Conservation (phyloP, 2,113 vertebrate genomes). For the Thunnus thynnus region DNA sequence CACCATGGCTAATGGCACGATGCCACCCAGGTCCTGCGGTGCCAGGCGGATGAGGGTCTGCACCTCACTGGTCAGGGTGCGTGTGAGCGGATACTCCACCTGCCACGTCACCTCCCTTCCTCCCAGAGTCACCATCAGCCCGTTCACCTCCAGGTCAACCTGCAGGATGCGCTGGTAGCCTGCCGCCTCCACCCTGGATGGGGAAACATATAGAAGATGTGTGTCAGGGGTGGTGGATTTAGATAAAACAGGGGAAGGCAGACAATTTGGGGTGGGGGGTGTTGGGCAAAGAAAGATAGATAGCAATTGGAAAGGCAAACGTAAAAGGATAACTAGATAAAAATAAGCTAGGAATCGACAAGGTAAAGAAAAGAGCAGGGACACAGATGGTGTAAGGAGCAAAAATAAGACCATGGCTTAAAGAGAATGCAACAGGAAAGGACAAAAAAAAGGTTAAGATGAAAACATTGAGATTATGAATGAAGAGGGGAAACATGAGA, state of each 20-base stretch:
- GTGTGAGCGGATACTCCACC: slow-evolving; percentile 92
- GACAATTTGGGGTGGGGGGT: not conserved
- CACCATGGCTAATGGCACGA: slow-evolving; percentile 96
- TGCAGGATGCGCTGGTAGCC: slow-evolving; percentile 90
- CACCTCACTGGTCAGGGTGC: slow-evolving; percentile 83
- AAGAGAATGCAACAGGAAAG: not conserved
- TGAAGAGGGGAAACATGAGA: not conserved
- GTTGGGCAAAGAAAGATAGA: slow-evolving; percentile 1
- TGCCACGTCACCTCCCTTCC: slow-evolving; percentile 93
- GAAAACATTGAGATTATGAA: not conserved
- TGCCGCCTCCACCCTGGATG: slow-evolving; percentile 82
- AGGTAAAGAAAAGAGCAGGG: slow-evolving; percentile 17
- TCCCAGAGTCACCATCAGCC: slow-evolving; percentile 89
- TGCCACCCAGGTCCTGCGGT: slow-evolving; percentile 91
- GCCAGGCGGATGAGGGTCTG: slow-evolving; percentile 91
- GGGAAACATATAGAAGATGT: slow-evolving; percentile 20
- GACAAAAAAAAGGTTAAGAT: not conserved
- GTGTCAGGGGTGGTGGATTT: slow-evolving; percentile 44
- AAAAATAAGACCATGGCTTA: slow-evolving; percentile 5
- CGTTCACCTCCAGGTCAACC: slow-evolving; percentile 92
- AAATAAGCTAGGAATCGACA: slow-evolving; percentile 24
- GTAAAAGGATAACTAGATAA: slow-evolving; percentile 7
- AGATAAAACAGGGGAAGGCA: slow-evolving; percentile 10
- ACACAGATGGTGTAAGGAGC: slow-evolving; percentile 19
- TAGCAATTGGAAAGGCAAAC: not conserved